Percentiles rank a stretch among this genome's conserved stretches.
Conservation (phyloP, 2,113 vertebrate genomes). For the Triplophysa siluroides region DNA sequence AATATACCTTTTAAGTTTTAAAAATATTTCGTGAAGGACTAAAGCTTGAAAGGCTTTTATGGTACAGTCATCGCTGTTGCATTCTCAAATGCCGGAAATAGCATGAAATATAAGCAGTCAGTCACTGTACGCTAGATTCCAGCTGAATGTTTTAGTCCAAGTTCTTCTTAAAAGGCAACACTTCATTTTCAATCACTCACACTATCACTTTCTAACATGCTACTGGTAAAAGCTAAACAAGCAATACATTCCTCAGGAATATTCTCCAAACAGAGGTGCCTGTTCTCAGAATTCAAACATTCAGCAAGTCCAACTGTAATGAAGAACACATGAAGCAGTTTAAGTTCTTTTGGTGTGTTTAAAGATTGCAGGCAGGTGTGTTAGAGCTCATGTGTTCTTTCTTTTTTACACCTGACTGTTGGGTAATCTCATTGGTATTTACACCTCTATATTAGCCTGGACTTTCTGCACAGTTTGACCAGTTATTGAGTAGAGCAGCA, state of each 20-base stretch:
- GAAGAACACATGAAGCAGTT: constrained; percentile 18
- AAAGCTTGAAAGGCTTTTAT: too few relatives aligned
- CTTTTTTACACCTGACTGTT: constrained; percentile 3
- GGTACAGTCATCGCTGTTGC: too few relatives aligned
- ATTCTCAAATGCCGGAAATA: too few relatives aligned
- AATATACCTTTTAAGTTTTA: too few relatives aligned
- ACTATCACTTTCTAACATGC: too few relatives aligned
- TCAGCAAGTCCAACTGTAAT: background rate
- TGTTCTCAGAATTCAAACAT: constrained; percentile 16
- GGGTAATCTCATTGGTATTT: constrained; percentile 43
- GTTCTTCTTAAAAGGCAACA: constrained; percentile 28
- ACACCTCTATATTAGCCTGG: constrained; percentile 44
- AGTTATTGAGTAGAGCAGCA: constrained; percentile 14
- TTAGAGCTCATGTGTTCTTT: background rate
- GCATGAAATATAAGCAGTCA: too few relatives aligned
- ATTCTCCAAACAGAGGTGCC: background rate
- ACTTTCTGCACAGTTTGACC: constrained; percentile 47
- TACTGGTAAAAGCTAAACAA: background rate
- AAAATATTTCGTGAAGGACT: too few relatives aligned
- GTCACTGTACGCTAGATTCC: background rate
- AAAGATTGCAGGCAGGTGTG: constrained; percentile 16
- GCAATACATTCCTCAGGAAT: constrained; percentile 15
- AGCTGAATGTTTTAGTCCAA: constrained; percentile 34
- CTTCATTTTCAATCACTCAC: background rate
- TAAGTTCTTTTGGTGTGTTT: background rate